Evolutionary conservation across 1,140 invertebrate genomes (phyloP), one percentile per base, ranked within the genome.

Genomic region (Elymnias hypermnestra): DNA sequence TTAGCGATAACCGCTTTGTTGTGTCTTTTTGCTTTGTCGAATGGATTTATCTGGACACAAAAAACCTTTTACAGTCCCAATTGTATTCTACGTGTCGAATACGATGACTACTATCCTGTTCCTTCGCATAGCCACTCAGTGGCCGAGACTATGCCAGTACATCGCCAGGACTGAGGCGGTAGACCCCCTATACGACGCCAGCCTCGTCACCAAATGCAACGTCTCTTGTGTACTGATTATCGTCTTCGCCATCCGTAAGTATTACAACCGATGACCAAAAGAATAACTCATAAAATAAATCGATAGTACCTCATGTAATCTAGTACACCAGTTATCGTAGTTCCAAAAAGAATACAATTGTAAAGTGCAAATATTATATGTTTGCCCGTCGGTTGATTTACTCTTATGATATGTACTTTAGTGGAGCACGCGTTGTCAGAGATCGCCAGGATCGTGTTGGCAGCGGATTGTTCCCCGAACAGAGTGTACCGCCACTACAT

Each of bases 351-450:
- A n/a, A n/a, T n/a, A n/a, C n/a, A n/a, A n/a, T n/a, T n/a, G n/a
- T n/a, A n/a, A n/a, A n/a, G n/a, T n/a, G n/a, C n/a, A n/a, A n/a
- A n/a, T n/a, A n/a, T n/a, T n/a, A n/a, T n/a, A n/a, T n/a, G n/a
- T n/a, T n/a, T n/a, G n/a, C n/a, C n/a, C n/a, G n/a, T n/a, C n/a
- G n/a, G n/a, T n/a, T n/a, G n/a, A n/a, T n/a, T n/a, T n/a, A n/a
- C n/a, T n/a, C n/a, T n/a, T n/a, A n/a, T n/a, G n/a, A n/a, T 7
- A 17, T 4, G 23, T 9, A 22, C 56, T 72, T 25, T 46, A 79
- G 72, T 71, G 15, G 75, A 79, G 50, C 67, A 79, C 22, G 22
- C 62, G 2, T 43, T 79, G 5, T 56, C 67, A 0, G 51, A 67
- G 28, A 8, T 75, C 8, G 51, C 65, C 0, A 57, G 49, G 15